phyloP scores from a whole-genome alignment of 2,113 vertebrate species.

The Stigmatopora argus region DNA sequence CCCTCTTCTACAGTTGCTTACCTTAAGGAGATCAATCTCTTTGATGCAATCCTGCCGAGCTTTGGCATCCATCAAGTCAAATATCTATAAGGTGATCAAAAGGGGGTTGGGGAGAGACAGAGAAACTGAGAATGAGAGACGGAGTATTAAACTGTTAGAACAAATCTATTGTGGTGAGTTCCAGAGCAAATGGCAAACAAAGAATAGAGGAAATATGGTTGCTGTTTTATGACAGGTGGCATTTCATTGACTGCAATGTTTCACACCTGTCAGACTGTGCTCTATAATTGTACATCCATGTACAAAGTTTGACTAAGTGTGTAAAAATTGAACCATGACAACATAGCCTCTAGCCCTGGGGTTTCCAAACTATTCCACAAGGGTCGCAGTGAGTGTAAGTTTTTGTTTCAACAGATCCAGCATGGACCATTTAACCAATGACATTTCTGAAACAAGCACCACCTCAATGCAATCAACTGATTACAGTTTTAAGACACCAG shows the following conservation, averaged over 20 bases:
- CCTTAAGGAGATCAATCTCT: conserved; percentile 99
- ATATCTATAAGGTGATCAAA: conserved; percentile 88
- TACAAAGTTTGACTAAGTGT: conserved; percentile 22
- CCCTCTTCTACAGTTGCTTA: conserved; percentile 76
- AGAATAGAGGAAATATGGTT: conserved; percentile 52
- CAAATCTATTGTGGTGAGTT: conserved; percentile 48
- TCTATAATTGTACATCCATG: neutral
- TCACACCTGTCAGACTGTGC: conserved; percentile 31
- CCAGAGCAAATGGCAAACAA: conserved; percentile 27
- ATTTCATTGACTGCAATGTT: conserved; percentile 55
- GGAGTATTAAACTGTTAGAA: conserved; percentile 52
- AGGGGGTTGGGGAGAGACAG: conserved; percentile 30
- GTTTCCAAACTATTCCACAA: no score
- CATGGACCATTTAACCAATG: no score
- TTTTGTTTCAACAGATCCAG: no score
- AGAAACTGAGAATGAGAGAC: conserved; percentile 28
- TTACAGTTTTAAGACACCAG: no score
- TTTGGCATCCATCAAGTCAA: conserved; percentile 99
- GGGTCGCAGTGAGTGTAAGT: no score
- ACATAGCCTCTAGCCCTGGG: no score
- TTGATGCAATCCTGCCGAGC: conserved; percentile 99
- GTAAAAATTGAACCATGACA: conserved; percentile 9
- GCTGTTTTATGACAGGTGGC: conserved; percentile 48
- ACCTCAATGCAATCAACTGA: no score
- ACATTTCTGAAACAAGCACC: no score